Evolutionary conservation across 2,888 invertebrate species (phyloP).

Genomic region (Chydorus sphaericus): DNA sequence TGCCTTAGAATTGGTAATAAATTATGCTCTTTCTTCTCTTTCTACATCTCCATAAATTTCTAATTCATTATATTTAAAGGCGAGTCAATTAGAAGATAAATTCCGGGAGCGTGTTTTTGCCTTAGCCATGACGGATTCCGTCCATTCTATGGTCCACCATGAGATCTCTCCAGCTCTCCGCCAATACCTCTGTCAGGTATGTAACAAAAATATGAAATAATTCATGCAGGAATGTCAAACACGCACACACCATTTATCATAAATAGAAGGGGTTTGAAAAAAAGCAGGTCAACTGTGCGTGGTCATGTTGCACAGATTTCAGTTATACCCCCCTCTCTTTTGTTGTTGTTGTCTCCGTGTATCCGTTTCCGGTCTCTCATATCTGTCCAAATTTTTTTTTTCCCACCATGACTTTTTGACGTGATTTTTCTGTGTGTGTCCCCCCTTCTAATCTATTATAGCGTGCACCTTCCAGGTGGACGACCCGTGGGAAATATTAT

Average conservation of each 20-base stretch:
- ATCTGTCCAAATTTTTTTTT: background rate
- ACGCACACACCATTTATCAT: background rate
- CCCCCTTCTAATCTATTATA: no score
- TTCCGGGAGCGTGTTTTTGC: conserved; percentile 52
- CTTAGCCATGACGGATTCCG: conserved; percentile 61
- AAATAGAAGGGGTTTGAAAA: background rate
- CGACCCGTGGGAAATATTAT: no score
- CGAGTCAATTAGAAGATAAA: conserved; percentile 37
- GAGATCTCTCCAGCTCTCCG: conserved; percentile 19
- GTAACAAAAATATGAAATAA: no score
- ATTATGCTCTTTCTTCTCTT: conserved; percentile 14
- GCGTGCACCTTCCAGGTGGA: no score
- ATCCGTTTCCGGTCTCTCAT: background rate
- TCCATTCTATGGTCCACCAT: conserved; percentile 32
- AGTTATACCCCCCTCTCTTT: background rate
- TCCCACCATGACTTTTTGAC: background rate
- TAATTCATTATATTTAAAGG: conserved; percentile 25
- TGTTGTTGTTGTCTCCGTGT: conserved; percentile 3
- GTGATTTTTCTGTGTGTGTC: no score
- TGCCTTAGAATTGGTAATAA: conserved; percentile 41
- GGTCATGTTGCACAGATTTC: background rate
- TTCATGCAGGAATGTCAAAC: background rate
- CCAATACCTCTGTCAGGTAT: conserved; percentile 24
- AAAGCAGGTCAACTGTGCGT: background rate
- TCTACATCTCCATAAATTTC: background rate